phyloP scores from a whole-genome alignment of 2,888 invertebrate species.

The Chirona hameri region DNA sequence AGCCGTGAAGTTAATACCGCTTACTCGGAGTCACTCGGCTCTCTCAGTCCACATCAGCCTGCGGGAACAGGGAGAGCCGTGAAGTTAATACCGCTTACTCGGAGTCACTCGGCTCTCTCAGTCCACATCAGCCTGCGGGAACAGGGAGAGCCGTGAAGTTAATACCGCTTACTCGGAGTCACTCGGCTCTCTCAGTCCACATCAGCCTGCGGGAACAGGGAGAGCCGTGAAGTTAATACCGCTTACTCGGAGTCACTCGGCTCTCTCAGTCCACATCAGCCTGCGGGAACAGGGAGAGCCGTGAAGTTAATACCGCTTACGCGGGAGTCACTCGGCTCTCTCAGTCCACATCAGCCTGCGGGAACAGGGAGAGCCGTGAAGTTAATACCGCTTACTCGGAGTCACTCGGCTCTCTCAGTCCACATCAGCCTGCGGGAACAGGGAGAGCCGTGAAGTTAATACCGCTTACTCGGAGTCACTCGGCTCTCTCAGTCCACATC shows the following conservation, averaged over 20 bases:
- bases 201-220: slow-evolving; percentile 56
- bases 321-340: neutral
- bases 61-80: slow-evolving; percentile 42
- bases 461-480: no score
- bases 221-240: no score
- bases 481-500: slow-evolving; percentile 62
- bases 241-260: no score
- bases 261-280: slow-evolving; percentile 65
- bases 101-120: neutral
- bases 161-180: no score
- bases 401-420: slow-evolving; percentile 48
- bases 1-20: no score
- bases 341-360: slow-evolving; percentile 69
- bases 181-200: slow-evolving; percentile 54
- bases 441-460: no score
- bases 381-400: no score
- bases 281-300: slow-evolving; percentile 45
- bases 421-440: slow-evolving; percentile 60
- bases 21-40: no score
- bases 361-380: no score
- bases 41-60: slow-evolving; percentile 67
- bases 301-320: no score
- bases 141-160: no score
- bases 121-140: slow-evolving; percentile 66
- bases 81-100: no score